Evolutionary conservation across 2,113 vertebrate species (phyloP), one percentile per base, ranked within the genome.

Genomic region (Labrus mixtus): DNA sequence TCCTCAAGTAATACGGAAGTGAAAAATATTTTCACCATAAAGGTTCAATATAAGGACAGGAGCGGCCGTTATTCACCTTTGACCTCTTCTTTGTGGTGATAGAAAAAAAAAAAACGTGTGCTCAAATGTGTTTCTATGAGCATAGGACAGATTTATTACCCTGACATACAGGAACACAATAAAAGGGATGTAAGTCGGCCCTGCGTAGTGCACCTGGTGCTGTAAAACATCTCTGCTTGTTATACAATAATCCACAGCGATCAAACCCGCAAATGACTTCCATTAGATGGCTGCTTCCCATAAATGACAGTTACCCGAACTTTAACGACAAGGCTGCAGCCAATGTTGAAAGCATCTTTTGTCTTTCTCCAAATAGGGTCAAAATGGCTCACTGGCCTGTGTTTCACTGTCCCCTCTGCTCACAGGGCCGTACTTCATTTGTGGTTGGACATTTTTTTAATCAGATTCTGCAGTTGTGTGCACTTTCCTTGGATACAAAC

Each of bases 281-380:
- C 53, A n/a, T 37, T 80, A 83, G 77, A 84, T n/a, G n/a, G n/a
- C 83, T 68, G 63, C 64, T 23, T 20, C 54, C 15, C 67, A 76
- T 76, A 84, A 86, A 84, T 73, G 66, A 78, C 68, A 86, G 13
- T 67, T 25, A 37, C 45, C 62, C 20, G 54, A 64, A 53, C 23
- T 46, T 82, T n/a, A 65, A 59, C 54, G 48, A 33, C 15, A 17
- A 51, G 57, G 25, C 51, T 50, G 25, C 58, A 45, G 41, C 19
- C n/a, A 67, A 57, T 68, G 70, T 64, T 61, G 17, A 55, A 76
- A 67, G 43, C 17, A 22, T 61, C 17, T 51, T 70, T 51, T 67
- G 33, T 1, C 13, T 29, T 37, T 54, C 29, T 76, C 55, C 41
- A 71, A 68, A 82, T 62, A 50, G 54, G 70, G 69, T 61, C 9